Base-by-base conservation (phyloP, 2,113 vertebrate species). In the Larimichthys crocea region DNA sequence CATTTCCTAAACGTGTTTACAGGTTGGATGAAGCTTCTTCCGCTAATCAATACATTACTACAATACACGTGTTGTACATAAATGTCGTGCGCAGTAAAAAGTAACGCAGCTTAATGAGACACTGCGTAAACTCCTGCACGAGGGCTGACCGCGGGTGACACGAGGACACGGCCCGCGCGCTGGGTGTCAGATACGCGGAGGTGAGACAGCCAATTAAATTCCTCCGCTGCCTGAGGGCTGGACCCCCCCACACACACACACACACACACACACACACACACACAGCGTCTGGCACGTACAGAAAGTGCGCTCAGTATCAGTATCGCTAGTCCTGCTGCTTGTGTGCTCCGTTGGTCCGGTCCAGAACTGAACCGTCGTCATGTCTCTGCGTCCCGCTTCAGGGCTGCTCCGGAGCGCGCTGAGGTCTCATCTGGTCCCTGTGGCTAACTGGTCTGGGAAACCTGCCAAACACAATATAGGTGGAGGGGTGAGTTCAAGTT, bases 381-480 rank as follows among this genome's bases (percentile, higher is more conserved):
- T 92, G 91, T n/a, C 86, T 53, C 82, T 91, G 48, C 78, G 82
- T 64, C 0, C 77, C 61, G 86, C 11, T 6, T 85, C 84, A 31
- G 46, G 87, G 0, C 17, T 92, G 14, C 26, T 92, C 42, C 73
- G 86, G 68, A 71, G 73, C 84, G 72, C 82, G 0, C 65, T 89
- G 53, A 77, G 75, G 82, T 74, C 84, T 12, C 86, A 72, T 11
- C 31, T 86, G 64, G 22, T 73, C 11, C 69, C 76, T 0, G 80
- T 11, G 48, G 89, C 86, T 4, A 68, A 75, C 7, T 0, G 80
- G 31, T 3, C 80, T 1, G 12, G 78, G 24, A 92, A 91, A 80
- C 91, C 91, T 3, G 86, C 91, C 56, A 88, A 91, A 74, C 74
- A 92, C 65, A 26, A 12, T 0, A 0, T 92, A 44, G 19, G 60